A percentile compares a stretch with the other conserved stretches of the same genome.
These are phyloP conservation scores for Papilio gigon DNA, from an alignment of 2,888 invertebrate genomes.

Conservation along the genomic window DNA sequence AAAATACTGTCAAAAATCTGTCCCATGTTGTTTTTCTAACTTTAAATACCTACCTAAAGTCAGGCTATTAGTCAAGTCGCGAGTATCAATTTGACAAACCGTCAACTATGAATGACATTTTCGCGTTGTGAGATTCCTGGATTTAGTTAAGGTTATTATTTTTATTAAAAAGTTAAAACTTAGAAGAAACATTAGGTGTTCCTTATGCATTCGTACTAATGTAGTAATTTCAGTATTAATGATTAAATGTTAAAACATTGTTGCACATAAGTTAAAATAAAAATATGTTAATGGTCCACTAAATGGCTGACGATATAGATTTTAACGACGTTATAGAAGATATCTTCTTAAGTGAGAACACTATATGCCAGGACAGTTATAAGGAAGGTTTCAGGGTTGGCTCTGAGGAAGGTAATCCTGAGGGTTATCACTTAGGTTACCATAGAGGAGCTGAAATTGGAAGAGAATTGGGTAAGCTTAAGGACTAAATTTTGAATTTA, in stretches of 20 bases:
- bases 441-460: constrained; percentile 89
- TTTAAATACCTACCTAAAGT: no score
- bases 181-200: not conserved
- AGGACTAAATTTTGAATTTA: no score
- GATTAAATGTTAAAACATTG: not conserved
- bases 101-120: not conserved
- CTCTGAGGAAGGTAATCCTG: constrained; percentile 82
- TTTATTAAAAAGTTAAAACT: not conserved
- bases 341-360: constrained; percentile 87
- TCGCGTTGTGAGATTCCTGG: not conserved
- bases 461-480: constrained; percentile 82
- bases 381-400: constrained; percentile 86
- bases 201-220: not conserved
- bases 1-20: no score
- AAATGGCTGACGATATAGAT: constrained; percentile 82
- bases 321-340: constrained; percentile 89
- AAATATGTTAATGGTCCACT: constrained; percentile 37
- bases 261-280: not conserved
- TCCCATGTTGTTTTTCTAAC: no score
- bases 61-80: not conserved
- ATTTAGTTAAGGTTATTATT: not conserved
- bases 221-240: not conserved
- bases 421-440: constrained; percentile 89
- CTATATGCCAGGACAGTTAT: constrained; percentile 83
- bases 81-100: not conserved